Evolutionary conservation across 2,113 vertebrate species (phyloP), one percentile per base, ranked within the genome.

Genomic region (Cyanoderma ruficeps): DNA sequence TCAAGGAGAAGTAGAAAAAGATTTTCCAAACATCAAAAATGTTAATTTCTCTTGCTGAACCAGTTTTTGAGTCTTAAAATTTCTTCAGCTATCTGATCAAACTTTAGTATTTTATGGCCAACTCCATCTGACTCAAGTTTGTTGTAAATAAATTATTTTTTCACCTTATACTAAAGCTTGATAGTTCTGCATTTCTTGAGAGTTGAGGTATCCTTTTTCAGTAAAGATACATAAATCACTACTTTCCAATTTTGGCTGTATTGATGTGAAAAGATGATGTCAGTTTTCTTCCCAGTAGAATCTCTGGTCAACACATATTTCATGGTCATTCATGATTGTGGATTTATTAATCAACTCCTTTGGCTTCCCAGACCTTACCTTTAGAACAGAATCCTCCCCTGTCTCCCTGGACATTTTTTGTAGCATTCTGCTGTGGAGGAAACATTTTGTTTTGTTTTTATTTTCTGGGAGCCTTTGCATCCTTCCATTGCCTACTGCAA

Each of bases 321-420:
- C 37, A 44, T 10, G 4, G 10, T 59, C 25, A 78, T 78, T 70
- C 23, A 50, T 5, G 2, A 55, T 6, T 74, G 12, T 0, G 0
- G 23, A 49, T 74, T 83, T 90, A 46, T 53, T 67, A 61, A 81
- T 46, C 33, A 87, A 42, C 16, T 46, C 8, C 24, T 70, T 91
- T 50, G 21, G 4, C 14, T 96, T 87, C 25, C 9, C 33, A 33
- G 27, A 55, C 7, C 14, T 6, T 41, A 23, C 4, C 22, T 47
- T 78, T 69, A 59, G 30, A 87, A 55, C 8, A 15, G 8, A 81
- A 83, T 63, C 14, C 37, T n/a, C 15, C 27, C 15, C 8, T 74
- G 7, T 46, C 18, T 75, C 18, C 22, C 21, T 44, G 23, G 12
- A 63, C 2, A 47, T 33, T 63, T 60, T 80, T 35, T 75, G 16